Evolutionary conservation across 2,888 invertebrate species (phyloP).

Genomic region (Epirrhoe alternata): DNA sequence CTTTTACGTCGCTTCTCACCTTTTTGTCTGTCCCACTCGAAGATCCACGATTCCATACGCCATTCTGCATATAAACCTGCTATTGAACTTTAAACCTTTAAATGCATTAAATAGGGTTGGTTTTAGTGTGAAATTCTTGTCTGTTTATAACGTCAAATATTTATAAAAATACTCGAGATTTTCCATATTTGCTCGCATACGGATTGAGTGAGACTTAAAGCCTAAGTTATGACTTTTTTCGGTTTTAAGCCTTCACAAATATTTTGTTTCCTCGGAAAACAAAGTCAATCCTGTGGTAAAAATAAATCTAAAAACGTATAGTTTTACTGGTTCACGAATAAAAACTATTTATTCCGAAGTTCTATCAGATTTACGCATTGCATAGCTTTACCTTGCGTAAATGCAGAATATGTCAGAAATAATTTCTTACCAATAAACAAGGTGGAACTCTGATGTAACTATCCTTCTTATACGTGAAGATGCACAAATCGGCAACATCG

Average conservation of each 20-base stretch:
- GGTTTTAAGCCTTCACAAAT: background rate
- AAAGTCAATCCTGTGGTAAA: background rate
- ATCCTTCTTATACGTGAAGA: no score
- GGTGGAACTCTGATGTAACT: no score
- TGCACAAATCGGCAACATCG: no score
- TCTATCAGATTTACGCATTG: no score
- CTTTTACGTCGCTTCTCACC: conserved; percentile 66
- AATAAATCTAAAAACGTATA: no score
- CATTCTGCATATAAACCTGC: conserved; percentile 32
- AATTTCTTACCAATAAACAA: no score
- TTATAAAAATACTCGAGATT: conserved; percentile 42
- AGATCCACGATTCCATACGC: conserved; percentile 53
- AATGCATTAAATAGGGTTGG: background rate
- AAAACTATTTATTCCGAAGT: no score
- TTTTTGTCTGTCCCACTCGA: conserved; percentile 66
- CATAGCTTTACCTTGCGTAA: no score
- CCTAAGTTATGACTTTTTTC: conserved; percentile 23
- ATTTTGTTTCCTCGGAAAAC: background rate
- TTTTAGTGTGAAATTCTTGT: background rate
- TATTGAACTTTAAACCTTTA: conserved; percentile 10
- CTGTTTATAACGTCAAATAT: conserved; percentile 38
- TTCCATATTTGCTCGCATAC: conserved; percentile 37
- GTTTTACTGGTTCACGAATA: no score
- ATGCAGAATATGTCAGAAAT: no score
- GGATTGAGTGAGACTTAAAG: conserved; percentile 25